Evolutionary conservation across 2,113 vertebrate genomes (phyloP).

Genomic region (Paradisaea rubra): DNA sequence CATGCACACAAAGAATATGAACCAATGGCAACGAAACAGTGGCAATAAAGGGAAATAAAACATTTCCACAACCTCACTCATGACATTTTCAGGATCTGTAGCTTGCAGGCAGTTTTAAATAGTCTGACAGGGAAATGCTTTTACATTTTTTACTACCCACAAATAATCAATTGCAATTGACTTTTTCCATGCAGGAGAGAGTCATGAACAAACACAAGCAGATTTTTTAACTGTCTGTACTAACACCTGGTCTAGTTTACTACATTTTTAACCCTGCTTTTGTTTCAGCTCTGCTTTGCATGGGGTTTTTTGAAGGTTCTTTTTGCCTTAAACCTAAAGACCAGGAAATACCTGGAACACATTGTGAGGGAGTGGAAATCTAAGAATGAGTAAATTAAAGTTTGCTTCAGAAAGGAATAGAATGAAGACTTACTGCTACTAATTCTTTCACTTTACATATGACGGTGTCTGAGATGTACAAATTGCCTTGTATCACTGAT

Average conservation of each 20-base stretch:
- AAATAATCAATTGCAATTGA: background rate
- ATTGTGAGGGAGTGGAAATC: background rate
- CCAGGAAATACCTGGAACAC: background rate
- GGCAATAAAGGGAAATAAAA: background rate
- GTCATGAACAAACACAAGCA: background rate
- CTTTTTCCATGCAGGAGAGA: background rate
- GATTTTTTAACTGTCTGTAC: background rate
- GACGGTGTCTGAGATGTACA: background rate
- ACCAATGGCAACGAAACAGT: background rate
- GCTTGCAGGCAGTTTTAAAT: background rate
- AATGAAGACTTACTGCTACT: background rate
- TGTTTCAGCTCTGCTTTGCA: background rate
- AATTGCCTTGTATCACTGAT: background rate
- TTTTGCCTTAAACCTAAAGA: background rate
- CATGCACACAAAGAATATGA: background rate
- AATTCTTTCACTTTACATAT: background rate
- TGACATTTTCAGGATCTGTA: background rate
- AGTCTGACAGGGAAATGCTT: background rate
- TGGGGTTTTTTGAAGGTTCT: background rate
- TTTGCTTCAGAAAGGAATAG: background rate
- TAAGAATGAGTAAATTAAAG: background rate
- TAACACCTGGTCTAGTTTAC: background rate
- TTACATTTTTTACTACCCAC: background rate
- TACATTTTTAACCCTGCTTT: background rate
- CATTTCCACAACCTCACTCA: background rate